Base-by-base conservation (phyloP, 1,140 invertebrate species). In the Paraescarpia echinospica region DNA sequence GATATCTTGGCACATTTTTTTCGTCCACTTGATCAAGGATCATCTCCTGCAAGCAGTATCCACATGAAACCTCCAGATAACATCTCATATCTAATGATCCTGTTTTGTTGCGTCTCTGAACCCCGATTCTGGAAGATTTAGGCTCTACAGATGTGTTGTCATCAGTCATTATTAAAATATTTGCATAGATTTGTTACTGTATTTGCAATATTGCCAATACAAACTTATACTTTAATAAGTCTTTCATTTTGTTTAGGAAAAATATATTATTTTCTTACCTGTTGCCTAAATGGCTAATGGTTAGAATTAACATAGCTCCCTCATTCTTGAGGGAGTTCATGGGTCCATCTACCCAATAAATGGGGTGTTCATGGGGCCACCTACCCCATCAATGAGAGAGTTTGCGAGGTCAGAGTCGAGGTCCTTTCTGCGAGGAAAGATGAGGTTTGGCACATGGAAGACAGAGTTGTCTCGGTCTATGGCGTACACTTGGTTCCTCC, bases 381-480 rank as follows among this genome's bases (percentile, higher is more conserved):
- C 97, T 97, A 98, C 98, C 92, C 99, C 99, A 97, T 99, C 99
- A 31, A 99, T 95, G 27, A 99, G 96, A 0, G 99, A 99, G 94
- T 99, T 97, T 91, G 95, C 96, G 1, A 99, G 95, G 96, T 98
- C 97, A 93, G 97, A 96, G 14, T 96, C 96, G 0, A 97, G 95
- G 95, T 98, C 97, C 95, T 97, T 98, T 92, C 97, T 96, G 94
- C 97, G 96, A 0, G 97, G 97, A 96, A 99, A 99, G 91, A 96
- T 96, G 1, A 99, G 95, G 91, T 97, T 97, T 33, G 97, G 96
- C 0, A 99, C 98, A 96, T 98, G 97, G 96, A 99, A 99, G n/a
- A 99, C 97, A 94, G 97, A 98, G 96, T 99, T 98, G 96, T 99
- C 98, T 95, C 99, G 97, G 96, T 99, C 99, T 94, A 99, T 97